A percentile compares a stretch with the other conserved stretches of the same genome.
phyloP scores from a whole-genome alignment of 2,113 vertebrate genomes.

The Lichenostomus cassidix region DNA sequence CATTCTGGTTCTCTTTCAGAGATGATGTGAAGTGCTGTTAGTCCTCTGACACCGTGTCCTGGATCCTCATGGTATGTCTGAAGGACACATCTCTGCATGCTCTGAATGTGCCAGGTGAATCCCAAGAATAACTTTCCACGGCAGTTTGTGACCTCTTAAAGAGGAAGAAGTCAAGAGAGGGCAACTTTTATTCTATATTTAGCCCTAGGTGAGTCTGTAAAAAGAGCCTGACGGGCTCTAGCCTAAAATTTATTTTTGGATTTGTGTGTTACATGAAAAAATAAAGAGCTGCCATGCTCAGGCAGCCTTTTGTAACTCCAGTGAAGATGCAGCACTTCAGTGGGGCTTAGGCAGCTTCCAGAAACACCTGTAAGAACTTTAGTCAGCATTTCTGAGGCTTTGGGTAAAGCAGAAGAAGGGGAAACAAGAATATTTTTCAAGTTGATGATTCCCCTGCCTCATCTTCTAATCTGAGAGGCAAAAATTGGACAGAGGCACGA shows the following conservation, averaged over 20 bases:
- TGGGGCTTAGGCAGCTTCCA: background rate
- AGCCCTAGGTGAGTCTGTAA: background rate
- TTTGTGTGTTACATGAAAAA: background rate
- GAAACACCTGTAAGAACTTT: background rate
- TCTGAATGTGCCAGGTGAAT: slow-evolving; percentile 33
- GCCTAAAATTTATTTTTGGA: background rate
- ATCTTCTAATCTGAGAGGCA: background rate
- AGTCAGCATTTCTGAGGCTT: background rate
- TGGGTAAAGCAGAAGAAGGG: background rate
- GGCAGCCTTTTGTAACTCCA: background rate
- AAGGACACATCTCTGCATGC: slow-evolving; percentile 12
- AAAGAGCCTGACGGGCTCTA: background rate
- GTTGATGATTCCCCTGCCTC: background rate
- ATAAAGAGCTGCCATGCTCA: background rate
- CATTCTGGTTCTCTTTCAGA: background rate
- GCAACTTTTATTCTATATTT: background rate
- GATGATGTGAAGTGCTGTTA: background rate
- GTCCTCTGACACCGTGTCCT: background rate
- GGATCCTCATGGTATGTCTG: background rate
- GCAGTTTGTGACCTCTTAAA: background rate
- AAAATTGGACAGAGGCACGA: rapidly evolving
- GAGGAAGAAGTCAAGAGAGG: background rate
- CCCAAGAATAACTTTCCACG: background rate
- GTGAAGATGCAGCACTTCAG: background rate
- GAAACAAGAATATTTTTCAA: background rate